phyloP scores from a whole-genome alignment of 2,888 invertebrate genomes.

The Morpho deidamia region DNA sequence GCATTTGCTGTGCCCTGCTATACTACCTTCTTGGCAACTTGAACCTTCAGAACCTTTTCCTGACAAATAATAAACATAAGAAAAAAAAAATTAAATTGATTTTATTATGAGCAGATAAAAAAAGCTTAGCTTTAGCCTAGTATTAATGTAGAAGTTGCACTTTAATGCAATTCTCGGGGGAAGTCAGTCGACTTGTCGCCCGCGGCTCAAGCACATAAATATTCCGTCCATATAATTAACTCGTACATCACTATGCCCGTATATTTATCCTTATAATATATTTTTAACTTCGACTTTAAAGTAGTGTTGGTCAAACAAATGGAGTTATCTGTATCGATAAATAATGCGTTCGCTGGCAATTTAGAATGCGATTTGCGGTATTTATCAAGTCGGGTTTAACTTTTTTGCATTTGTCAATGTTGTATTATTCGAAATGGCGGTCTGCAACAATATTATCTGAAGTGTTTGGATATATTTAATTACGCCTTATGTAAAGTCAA shows the following conservation, averaged over 20 bases:
- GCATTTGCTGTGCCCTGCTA: too few species aligned
- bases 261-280: constrained; percentile 8
- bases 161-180: constrained; percentile 18
- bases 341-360: constrained; percentile 7
- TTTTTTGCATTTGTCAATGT: background rate
- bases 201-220: constrained; percentile 30
- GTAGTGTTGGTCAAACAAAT: constrained; percentile 15
- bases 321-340: constrained; percentile 12
- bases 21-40: too few species aligned
- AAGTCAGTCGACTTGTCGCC: constrained; percentile 23
- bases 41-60: too few species aligned
- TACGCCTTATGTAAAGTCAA: too few species aligned
- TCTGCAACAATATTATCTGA: background rate
- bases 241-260: constrained; percentile 28
- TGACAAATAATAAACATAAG: too few species aligned
- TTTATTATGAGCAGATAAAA: too few species aligned
- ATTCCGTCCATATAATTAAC: constrained; percentile 31
- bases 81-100: too few species aligned
- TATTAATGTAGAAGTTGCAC: too few species aligned
- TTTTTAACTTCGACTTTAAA: constrained; percentile 29
- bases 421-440: background rate
- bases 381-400: background rate
- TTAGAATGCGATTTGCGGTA: background rate
- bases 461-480: too few species aligned
- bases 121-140: too few species aligned